Conservation (phyloP, 1,140 invertebrate genomes). For the Musca vetustissima region DNA sequence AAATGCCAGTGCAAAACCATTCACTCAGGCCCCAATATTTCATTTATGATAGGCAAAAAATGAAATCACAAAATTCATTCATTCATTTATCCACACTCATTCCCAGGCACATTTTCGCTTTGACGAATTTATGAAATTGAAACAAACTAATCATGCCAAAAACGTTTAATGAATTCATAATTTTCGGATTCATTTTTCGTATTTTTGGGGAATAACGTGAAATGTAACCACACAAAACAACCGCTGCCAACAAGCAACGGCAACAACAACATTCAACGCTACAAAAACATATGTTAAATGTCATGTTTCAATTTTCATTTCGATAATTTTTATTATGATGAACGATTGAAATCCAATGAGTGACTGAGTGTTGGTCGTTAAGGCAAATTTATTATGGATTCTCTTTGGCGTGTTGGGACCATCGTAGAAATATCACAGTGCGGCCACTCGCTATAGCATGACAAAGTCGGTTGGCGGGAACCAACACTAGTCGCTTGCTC, state of each 20-base stretch:
- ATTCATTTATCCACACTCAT: not conserved
- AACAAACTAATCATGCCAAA: conserved; percentile 18
- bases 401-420: not conserved
- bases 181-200: not conserved
- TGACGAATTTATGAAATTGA: conserved; percentile 19
- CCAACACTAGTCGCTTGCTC: too few relatives aligned
- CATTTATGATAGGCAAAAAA: too few relatives aligned
- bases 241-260: not conserved
- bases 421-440: not conserved
- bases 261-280: too few relatives aligned
- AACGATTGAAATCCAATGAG: conserved; percentile 16
- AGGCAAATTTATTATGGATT: conserved; percentile 13
- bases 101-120: not conserved
- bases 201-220: conserved; percentile 16
- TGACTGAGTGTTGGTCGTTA: not conserved
- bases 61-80: conserved; percentile 3
- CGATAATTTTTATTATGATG: conserved; percentile 20
- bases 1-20: not conserved
- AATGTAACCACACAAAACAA: not conserved
- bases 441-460: too few relatives aligned
- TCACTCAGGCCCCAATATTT: not conserved
- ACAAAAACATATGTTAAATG: conserved; percentile 19
- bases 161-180: conserved; percentile 18
- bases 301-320: conserved; percentile 22
- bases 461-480: not conserved